A percentile compares a stretch with the other conserved stretches of the same genome.
Conservation (phyloP, 2,113 vertebrate genomes). For the Danio rerio region DNA sequence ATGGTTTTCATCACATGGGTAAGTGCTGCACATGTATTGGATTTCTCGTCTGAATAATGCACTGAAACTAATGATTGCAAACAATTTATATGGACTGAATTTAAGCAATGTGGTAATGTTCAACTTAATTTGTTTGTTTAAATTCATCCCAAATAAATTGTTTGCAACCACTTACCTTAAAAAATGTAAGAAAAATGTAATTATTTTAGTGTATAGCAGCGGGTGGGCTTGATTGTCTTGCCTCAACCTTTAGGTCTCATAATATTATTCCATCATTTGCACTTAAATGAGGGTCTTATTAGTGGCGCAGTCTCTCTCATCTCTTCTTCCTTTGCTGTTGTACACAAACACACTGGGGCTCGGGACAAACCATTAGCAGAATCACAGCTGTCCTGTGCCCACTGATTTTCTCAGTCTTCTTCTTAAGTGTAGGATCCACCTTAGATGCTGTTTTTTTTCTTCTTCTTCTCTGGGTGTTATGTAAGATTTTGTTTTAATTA, state of each 20-base stretch:
- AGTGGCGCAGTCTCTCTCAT: constrained; percentile 12
- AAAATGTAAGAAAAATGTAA: too few species aligned
- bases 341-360: constrained; percentile 7
- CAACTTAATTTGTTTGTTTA: too few species aligned
- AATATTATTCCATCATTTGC: constrained; percentile 25
- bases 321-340: not conserved
- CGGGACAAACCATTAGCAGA: constrained; percentile 18
- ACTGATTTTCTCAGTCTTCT: not conserved
- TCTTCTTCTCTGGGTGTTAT: not conserved
- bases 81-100: not conserved
- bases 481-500: constrained; percentile 13
- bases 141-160: too few species aligned
- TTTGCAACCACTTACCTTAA: too few species aligned
- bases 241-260: not conserved
- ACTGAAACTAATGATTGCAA: not conserved
- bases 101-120: not conserved
- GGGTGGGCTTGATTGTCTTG: not conserved
- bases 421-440: not conserved
- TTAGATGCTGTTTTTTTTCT: constrained; percentile 1
- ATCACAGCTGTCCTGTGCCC: constrained; percentile 20
- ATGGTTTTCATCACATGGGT: constrained; percentile 17
- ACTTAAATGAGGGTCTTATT: constrained; percentile 27
- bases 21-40: not conserved
- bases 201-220: too few species aligned
- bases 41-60: not conserved